Conservation (phyloP, 2,113 vertebrate genomes). For the Xenopus tropicalis region DNA sequence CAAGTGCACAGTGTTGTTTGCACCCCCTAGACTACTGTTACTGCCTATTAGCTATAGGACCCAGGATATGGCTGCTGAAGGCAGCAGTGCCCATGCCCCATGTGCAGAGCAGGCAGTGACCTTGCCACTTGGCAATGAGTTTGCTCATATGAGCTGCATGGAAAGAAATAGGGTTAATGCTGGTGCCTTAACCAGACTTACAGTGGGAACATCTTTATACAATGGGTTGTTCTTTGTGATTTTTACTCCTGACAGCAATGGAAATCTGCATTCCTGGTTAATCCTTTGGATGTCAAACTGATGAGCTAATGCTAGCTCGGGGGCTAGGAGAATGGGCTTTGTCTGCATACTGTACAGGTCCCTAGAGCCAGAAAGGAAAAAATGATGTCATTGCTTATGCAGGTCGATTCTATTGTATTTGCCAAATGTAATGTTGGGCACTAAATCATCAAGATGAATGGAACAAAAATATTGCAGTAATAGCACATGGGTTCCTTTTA, state of each 20-base stretch:
- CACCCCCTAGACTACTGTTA: not conserved
- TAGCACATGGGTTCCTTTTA: not conserved
- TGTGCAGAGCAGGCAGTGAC: constrained; percentile 32
- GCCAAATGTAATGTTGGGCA: not conserved
- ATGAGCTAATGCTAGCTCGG: not conserved
- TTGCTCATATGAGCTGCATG: constrained; percentile 11
- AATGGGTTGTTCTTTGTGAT: not conserved
- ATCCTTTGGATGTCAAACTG: not conserved
- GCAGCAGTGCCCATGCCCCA: not conserved
- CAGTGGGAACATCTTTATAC: not conserved
- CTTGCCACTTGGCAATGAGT: constrained; percentile 21
- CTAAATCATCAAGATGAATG: too few species aligned
- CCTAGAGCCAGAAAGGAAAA: not conserved
- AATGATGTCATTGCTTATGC: not conserved
- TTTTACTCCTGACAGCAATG: not conserved
- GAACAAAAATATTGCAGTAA: too few species aligned
- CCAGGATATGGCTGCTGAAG: not conserved
- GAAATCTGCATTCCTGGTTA: not conserved
- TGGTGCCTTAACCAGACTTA: constrained; percentile 25
- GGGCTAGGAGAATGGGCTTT: not conserved
- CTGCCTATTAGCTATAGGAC: not conserved
- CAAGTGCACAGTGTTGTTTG: too few species aligned
- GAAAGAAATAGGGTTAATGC: constrained; percentile 19
- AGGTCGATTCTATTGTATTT: not conserved
- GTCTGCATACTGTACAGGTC: not conserved